Percentiles rank a stretch among this genome's conserved stretches.
Conservation (phyloP, 2,113 vertebrate species). For the Motacilla tschutschensis region DNA sequence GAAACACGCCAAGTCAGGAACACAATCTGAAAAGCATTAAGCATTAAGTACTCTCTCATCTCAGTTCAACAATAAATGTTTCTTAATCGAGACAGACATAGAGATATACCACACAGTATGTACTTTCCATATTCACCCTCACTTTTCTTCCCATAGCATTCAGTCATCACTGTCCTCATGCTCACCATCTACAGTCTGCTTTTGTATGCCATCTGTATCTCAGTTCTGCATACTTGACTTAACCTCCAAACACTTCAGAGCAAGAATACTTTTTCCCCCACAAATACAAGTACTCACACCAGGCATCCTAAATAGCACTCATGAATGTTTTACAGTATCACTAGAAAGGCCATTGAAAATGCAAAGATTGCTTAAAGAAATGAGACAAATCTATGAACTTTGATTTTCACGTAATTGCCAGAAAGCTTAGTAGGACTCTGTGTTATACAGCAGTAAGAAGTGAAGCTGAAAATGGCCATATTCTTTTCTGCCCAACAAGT, state of each 20-base stretch:
- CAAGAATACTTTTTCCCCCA: background rate
- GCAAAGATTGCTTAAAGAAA: background rate
- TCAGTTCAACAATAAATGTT: background rate
- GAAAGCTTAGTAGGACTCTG: background rate
- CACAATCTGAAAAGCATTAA: background rate
- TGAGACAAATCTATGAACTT: background rate
- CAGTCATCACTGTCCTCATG: background rate
- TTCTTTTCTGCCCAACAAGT: background rate
- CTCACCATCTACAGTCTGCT: background rate
- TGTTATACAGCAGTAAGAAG: fast-evolving
- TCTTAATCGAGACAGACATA: background rate
- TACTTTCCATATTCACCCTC: background rate
- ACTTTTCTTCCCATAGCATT: background rate
- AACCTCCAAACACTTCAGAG: background rate
- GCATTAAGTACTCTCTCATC: background rate
- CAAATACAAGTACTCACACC: background rate
- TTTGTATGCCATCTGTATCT: background rate
- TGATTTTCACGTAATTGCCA: background rate
- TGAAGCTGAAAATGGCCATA: background rate
- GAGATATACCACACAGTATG: background rate
- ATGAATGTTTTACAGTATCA: background rate
- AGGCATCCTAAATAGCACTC: background rate
- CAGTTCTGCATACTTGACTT: background rate
- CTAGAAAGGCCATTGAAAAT: background rate
- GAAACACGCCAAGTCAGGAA: background rate